These are phyloP conservation scores for Dolichotis patagonum DNA, from an alignment of 2,113 vertebrate genomes.

Conservation along the genomic window DNA sequence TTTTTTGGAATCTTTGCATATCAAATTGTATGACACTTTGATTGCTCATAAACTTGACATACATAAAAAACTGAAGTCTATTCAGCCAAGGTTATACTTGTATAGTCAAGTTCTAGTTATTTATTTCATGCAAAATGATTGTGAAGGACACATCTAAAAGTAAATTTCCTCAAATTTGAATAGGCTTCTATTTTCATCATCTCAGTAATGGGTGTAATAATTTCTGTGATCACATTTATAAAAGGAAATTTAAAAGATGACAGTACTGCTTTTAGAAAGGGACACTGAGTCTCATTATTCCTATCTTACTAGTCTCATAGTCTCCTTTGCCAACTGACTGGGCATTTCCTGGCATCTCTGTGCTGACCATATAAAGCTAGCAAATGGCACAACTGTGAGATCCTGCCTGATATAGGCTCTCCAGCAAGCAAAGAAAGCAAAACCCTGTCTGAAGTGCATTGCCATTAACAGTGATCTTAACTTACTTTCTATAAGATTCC, in stretches of 20 bases:
- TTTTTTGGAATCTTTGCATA: neutral
- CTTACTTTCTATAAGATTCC: constrained; percentile 45
- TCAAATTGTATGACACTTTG: neutral
- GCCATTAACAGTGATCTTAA: constrained; percentile 52
- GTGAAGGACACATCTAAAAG: neutral
- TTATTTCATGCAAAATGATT: neutral
- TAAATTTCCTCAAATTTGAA: constrained; percentile 9
- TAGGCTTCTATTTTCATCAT: neutral
- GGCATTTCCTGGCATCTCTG: constrained; percentile 63
- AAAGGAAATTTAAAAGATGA: neutral
- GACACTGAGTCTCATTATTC: constrained; percentile 9
- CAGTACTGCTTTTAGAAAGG: constrained; percentile 57
- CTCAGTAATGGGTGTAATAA: neutral
- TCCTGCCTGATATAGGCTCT: constrained; percentile 59
- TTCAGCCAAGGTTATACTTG: neutral
- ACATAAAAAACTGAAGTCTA: neutral
- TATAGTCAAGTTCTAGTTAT: neutral
- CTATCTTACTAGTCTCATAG: neutral
- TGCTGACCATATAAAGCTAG: constrained; percentile 79
- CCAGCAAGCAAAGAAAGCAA: constrained; percentile 38
- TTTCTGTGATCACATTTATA: neutral
- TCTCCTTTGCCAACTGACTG: constrained; percentile 54
- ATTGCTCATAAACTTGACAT: neutral
- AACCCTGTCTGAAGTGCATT: constrained; percentile 18
- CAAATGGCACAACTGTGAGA: constrained; percentile 37